Evolutionary conservation across 2,888 invertebrate genomes (phyloP), one percentile per base, ranked within the genome.

Genomic region (Nomada ruficornis): DNA sequence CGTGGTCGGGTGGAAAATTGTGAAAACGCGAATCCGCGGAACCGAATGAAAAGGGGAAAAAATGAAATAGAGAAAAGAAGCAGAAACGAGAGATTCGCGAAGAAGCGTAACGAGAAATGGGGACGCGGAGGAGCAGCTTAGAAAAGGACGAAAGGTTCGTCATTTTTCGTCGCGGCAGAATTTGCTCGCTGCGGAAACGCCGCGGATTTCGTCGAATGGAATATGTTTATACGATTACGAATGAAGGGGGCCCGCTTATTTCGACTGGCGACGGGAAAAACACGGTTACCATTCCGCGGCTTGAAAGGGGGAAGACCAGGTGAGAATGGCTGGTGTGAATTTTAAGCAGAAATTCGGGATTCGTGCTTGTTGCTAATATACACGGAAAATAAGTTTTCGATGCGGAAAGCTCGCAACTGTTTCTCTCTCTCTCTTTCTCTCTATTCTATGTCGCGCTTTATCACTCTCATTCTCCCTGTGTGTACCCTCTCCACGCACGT

Each of bases 311-410:
- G 20, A 15, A 9, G 10, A n/a, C 47, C 10, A 23, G 15, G 4
- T 20, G 15, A 29, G 60, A 54, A 71, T 18, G 13, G 29, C 15
- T 72, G 29, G 20, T 44, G 7, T 26, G 63, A 67, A 60, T 26
- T 52, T 60, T 60, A 36, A 54, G 18, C 23, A 52, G 52, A 69
- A 63, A 18, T 64, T 64, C 26, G 20, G 23, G 42, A 57, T 55
- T 50, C 62, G 52, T 50, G 63, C 44, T 36, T 63, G 54, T 62
- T 42, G 62, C 57, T 76, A 77, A 79, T 77, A 52, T 50, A 77
- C 78, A 71, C 62, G 70, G 60, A 65, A 79, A 77, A 70, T 54
- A 77, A 80, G 79, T 70, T 80, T 42, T n/a, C 54, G 60, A 23
- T 20, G 23, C 70, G 57, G 64, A 63, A 68, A 77, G 29, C 47